phyloP scores from a whole-genome alignment of 2,113 vertebrate genomes.

The Pachyramphus minor region DNA sequence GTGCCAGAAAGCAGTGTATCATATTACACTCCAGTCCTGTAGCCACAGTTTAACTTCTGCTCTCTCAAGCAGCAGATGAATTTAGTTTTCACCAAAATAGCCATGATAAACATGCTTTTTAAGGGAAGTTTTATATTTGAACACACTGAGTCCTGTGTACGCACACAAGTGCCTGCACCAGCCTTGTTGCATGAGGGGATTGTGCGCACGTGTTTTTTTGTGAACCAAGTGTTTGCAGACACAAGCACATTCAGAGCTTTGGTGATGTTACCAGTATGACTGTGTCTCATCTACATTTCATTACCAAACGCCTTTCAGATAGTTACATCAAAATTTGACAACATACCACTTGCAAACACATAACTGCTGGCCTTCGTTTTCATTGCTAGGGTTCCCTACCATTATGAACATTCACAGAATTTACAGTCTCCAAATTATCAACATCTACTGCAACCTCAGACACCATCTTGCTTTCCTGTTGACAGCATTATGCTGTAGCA shows the following conservation, averaged over 20 bases:
- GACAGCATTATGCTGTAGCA: background rate
- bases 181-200: background rate
- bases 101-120: background rate
- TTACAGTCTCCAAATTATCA: background rate
- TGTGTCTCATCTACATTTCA: background rate
- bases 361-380: background rate
- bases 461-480: background rate
- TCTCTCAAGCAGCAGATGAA: background rate
- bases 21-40: background rate
- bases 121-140: background rate
- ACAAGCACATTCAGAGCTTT: background rate
- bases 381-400: background rate
- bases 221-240: fast-evolving
- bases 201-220: fast-evolving
- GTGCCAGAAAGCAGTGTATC: background rate
- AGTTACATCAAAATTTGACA: background rate
- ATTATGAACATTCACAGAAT: background rate
- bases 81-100: background rate
- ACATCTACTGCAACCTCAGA: background rate
- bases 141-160: background rate
- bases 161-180: background rate
- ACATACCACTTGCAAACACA: background rate
- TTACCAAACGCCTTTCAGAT: background rate
- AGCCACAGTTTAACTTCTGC: background rate
- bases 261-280: background rate